Percentiles rank a stretch among this genome's conserved stretches.
Conservation (phyloP, 1,140 invertebrate species). For the Lordiphosa stackelbergi region DNA sequence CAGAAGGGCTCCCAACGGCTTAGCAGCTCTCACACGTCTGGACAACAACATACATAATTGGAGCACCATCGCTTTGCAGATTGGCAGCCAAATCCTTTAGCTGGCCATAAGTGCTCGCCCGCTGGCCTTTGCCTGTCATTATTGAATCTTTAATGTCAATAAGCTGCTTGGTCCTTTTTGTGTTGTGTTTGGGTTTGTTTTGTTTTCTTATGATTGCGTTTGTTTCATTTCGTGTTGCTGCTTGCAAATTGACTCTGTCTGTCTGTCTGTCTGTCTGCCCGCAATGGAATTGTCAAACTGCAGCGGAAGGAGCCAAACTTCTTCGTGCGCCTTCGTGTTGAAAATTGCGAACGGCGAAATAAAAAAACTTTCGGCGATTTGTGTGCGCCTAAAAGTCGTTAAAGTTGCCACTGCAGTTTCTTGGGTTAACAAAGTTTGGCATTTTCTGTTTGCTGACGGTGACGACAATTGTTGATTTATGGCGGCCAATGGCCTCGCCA, state of each 20-base stretch:
- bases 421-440: constrained; percentile 2
- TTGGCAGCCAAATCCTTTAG: constrained; percentile 59
- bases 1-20: constrained; percentile 49
- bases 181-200: constrained; percentile 14
- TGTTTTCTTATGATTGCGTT: constrained; percentile 1
- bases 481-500: constrained; percentile 31
- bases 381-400: constrained; percentile 53
- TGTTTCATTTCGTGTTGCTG: too few species aligned
- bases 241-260: constrained; percentile 24
- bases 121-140: constrained; percentile 14
- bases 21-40: constrained; percentile 45
- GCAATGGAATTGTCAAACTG: constrained; percentile 63
- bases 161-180: constrained; percentile 9
- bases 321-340: constrained; percentile 52
- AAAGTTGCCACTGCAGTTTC: constrained; percentile 52
- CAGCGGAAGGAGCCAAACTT: constrained; percentile 27
- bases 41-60: constrained; percentile 53
- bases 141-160: constrained; percentile 75
- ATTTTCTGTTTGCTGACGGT: neutral
- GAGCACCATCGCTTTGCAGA: constrained; percentile 29
- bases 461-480: constrained; percentile 57
- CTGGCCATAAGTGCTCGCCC: constrained; percentile 33
- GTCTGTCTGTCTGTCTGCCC: constrained; percentile 11
- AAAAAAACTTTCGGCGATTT: constrained; percentile 55
- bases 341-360: constrained; percentile 52